phyloP scores from a whole-genome alignment of 2,888 invertebrate genomes.

The Epistrophe grossulariae region DNA sequence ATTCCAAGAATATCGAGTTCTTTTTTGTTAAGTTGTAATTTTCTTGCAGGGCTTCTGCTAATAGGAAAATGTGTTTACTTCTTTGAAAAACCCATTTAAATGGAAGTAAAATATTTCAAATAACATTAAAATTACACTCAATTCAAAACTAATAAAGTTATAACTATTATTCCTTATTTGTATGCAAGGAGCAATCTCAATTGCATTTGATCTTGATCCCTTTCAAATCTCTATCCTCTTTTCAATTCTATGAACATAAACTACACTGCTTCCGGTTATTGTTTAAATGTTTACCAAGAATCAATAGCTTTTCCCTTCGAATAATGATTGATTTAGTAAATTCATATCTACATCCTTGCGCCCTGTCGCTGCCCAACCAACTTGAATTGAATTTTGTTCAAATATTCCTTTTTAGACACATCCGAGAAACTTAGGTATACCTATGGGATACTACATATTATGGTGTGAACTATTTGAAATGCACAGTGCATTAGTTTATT shows the following conservation, averaged over 20 bases:
- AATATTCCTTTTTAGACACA: background rate
- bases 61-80: background rate
- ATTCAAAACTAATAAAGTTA: conserved; percentile 3
- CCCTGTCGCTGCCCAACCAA: background rate
- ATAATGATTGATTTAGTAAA: conserved; percentile 23
- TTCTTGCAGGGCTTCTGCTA: background rate
- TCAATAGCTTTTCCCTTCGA: conserved; percentile 17
- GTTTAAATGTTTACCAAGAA: conserved; percentile 37
- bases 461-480: conserved; percentile 14
- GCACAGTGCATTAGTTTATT: conserved; percentile 1
- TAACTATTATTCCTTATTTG: conserved; percentile 1
- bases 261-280: conserved; percentile 1
- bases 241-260: background rate
- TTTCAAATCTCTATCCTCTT: background rate
- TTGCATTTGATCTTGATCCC: conserved; percentile 26
- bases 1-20: too few species aligned
- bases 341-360: background rate
- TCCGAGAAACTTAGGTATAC: background rate
- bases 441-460: too few species aligned
- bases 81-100: conserved; percentile 5
- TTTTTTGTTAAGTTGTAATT: too few species aligned
- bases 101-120: background rate
- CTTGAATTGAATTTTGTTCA: background rate
- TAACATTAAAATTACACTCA: background rate
- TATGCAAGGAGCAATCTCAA: conserved; percentile 19